Base-by-base conservation (phyloP, 2,113 vertebrate genomes). In the Sorex araneus region DNA sequence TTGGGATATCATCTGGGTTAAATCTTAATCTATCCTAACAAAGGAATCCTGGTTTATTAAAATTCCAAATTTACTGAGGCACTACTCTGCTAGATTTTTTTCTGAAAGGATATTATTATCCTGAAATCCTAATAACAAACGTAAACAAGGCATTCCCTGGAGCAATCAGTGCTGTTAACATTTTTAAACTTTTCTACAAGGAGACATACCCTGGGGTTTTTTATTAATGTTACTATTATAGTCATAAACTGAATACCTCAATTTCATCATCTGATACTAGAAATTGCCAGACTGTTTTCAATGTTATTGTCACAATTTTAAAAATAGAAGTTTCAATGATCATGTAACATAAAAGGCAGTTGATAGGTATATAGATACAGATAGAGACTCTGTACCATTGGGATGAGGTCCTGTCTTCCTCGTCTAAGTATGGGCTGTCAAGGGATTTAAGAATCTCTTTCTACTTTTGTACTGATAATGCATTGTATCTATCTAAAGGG, bases 71-170 rank as follows among this genome's bases (percentile, higher is more conserved):
- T 75, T 63, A 77, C 67, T 30, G 64, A 47, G 57, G n/a, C 82
- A 84, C 0, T 10, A 81, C 4, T 19, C 32, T 88, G 7, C 11
- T 23, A 78, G 21, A 36, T 21, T 71, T 66, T 71, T 66, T 84
- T 60, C 28, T 76, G 36, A 47, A 86, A 93, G 11, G 25, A 78
- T 60, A 3, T 78, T 64, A 66, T 94, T 82, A 87, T 79, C 40
- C 45, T 66, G 16, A 95, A 18, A 50, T 67, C 50, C 40, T 75
- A 82, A 88, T 47, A 69, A 64, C 2, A 75, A 0, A 36, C 75
- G 45, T 66, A 74, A 90, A 85, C 10, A 82, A n/a, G 18, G 8
- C 7, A 67, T 77, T 85, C 91, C 78, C 91, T 76, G 12, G 60
- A 87, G 91, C 19, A 93, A 66, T 70, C n/a, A 43, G 13, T 43